Base-by-base conservation (phyloP, 2,113 vertebrate species). In the Notothenia coriiceps region DNA sequence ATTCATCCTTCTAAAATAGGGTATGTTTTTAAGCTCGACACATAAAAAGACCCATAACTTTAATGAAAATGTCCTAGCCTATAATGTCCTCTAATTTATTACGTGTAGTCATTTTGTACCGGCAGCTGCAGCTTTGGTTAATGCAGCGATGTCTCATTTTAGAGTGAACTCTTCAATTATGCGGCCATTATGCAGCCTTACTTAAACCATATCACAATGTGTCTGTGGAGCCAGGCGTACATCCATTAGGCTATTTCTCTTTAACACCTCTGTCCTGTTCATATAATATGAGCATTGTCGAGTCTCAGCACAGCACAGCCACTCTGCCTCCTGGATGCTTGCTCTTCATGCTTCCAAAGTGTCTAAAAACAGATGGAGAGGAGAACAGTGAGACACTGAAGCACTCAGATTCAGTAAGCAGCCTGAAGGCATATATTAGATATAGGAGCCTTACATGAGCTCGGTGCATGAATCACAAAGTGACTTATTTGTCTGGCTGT, bases 331-430 rank as follows among this genome's bases (percentile, higher is more conserved):
- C 93, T 44, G 94, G 90, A 70, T 94, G 93, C 12, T 91, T 82
- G 74, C 70, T 88, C 87, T 93, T 94, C 86, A 86, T 94, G 66
- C 88, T 93, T 63, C 94, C 93, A 86, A 94, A 94, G 88, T 93
- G 84, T 90, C 93, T 95, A 89, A 73, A 86, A 91, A 86, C 85
- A 86, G 81, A 82, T 76, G 55, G 62, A 84, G 77, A 75, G 81
- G 56, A 47, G 82, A 83, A 44, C 29, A 18, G 46, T 86, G 76
- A 83, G 89, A 77, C 77, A 66, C 69, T 11, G 70, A 83, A 65
- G 80, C 82, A 66, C 77, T 88, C 72, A 11, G 75, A 84, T 76
- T 69, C 64, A 77, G 81, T 18, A 3, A 70, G 59, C 73, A 77
- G 89, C 90, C 85, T n/a, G 72, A 22, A 83, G 85, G 85, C 84